A percentile compares a stretch with the other conserved stretches of the same genome.
phyloP scores from a whole-genome alignment of 2,888 invertebrate genomes.

The Steinernema scapterisci region DNA sequence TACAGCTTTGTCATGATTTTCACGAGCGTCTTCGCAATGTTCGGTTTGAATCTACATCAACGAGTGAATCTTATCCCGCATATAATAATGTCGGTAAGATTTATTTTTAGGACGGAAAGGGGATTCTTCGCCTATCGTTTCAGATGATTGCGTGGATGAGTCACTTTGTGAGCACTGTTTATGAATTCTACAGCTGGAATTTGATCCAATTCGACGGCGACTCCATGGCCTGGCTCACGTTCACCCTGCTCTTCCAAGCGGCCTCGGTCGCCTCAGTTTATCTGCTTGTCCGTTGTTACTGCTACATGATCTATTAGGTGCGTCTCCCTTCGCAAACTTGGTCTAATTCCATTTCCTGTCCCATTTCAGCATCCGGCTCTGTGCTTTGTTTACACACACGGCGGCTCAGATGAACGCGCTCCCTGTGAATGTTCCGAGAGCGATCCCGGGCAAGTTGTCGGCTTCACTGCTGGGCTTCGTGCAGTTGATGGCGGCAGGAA shows the following conservation, averaged over 20 bases:
- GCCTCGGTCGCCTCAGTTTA: slow-evolving; percentile 37
- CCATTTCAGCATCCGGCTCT: not conserved
- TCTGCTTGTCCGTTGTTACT: slow-evolving; percentile 41
- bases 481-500: not conserved
- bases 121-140: not conserved
- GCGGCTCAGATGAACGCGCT: not conserved
- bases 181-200: slow-evolving; percentile 21
- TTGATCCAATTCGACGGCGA: slow-evolving; percentile 17
- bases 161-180: slow-evolving; percentile 18
- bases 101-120: too few relatives aligned
- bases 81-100: slow-evolving; percentile 52
- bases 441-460: slow-evolving; percentile 17
- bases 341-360: not conserved
- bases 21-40: slow-evolving; percentile 57
- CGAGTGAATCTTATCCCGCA: slow-evolving; percentile 52
- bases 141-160: not conserved
- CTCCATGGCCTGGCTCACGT: not conserved
- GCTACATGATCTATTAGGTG: slow-evolving; percentile 33
- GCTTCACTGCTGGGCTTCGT: slow-evolving; percentile 11
- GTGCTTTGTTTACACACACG: not conserved
- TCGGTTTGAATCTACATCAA: slow-evolving; percentile 51
- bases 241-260: slow-evolving; percentile 37
- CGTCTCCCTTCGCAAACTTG: too few relatives aligned
- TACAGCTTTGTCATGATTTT: slow-evolving; percentile 53
- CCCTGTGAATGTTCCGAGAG: not conserved